Evolutionary conservation across 2,113 vertebrate species (phyloP), one percentile per base, ranked within the genome.

Genomic region (Oophaga pumilio): DNA sequence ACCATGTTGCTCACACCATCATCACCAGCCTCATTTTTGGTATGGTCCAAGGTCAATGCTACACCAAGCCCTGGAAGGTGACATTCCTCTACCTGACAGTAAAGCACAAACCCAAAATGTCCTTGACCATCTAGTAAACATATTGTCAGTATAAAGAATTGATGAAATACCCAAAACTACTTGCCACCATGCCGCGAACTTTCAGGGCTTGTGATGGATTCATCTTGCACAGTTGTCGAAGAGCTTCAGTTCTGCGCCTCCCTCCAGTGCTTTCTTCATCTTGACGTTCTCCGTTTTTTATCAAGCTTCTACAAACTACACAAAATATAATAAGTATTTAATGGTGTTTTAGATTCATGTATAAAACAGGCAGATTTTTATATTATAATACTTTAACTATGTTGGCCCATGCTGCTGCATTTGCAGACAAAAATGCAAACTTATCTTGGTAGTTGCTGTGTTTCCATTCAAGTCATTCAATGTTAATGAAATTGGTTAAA

Each of bases 151-250:
- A 10, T 73, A 49, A 73, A 73, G 28, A 0, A 73, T 14, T 8
- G 0, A 8, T 43, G 33, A 73, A 49, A 15, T 5, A 24, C 4
- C 28, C 26, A 24, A 64, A 66, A 13, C 18, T 33, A 28, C 97
- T 96, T 89, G 99, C 98, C 97, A 97, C 98, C 98, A 99, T 99
- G 83, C 98, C 97, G 87, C 98, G 94, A 86, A 99, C 97, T 93
- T 98, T 97, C 15, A 99, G 95, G 10, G 98, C 97, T 87, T 99
- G 97, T 18, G 97, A 97, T 57, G 98, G 98, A 91, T 99, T 99
- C 98, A 99, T 99, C 90, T 97, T 98, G 90, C 98, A 99, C 0
- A 99, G 93, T 91, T 97, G 98, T 28, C 98, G 94, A 10, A 99
- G 94, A 0, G 98, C 98, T 91, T 99, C 98, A 0, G 97, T 99